Evolutionary conservation across 1,140 invertebrate species (phyloP).

Genomic region (Battus philenor): DNA sequence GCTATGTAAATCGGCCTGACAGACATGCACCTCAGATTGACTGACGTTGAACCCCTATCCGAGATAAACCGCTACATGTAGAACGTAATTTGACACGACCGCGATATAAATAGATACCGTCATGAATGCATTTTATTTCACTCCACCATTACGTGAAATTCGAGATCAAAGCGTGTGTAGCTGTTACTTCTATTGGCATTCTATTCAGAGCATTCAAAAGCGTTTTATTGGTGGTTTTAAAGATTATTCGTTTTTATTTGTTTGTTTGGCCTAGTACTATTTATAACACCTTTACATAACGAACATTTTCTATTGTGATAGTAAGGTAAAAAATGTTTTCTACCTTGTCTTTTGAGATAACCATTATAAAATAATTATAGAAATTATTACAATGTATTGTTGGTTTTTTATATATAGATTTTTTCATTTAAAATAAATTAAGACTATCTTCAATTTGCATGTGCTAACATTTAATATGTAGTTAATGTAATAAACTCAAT

Average conservation of each 20-base stretch:
- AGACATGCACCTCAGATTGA: constrained; percentile 54
- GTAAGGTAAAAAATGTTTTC: no score
- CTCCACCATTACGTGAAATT: constrained; percentile 12
- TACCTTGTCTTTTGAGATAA: no score
- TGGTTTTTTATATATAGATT: no score
- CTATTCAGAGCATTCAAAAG: constrained; percentile 13
- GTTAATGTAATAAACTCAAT: no score
- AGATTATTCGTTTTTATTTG: constrained; percentile 2
- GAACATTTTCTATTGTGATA: no score
- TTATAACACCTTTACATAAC: no score
- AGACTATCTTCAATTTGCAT: no score
- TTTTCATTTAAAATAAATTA: no score
- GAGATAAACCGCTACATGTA: constrained; percentile 39
- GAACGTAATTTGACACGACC: constrained; percentile 28
- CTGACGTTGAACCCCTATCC: constrained; percentile 51
- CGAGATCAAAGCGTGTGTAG: constrained; percentile 13
- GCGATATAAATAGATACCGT: constrained; percentile 13
- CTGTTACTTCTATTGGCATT: constrained; percentile 16
- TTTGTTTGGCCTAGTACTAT: no score
- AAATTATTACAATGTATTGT: no score
- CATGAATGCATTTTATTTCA: constrained; percentile 11
- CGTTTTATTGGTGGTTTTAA: constrained; percentile 15
- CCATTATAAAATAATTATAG: no score
- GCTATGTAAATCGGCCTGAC: constrained; percentile 60
- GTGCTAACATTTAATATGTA: no score